These are phyloP conservation scores for Hydrotaea diabolus DNA, from an alignment of 2,888 invertebrate species.

Conservation along the genomic window DNA sequence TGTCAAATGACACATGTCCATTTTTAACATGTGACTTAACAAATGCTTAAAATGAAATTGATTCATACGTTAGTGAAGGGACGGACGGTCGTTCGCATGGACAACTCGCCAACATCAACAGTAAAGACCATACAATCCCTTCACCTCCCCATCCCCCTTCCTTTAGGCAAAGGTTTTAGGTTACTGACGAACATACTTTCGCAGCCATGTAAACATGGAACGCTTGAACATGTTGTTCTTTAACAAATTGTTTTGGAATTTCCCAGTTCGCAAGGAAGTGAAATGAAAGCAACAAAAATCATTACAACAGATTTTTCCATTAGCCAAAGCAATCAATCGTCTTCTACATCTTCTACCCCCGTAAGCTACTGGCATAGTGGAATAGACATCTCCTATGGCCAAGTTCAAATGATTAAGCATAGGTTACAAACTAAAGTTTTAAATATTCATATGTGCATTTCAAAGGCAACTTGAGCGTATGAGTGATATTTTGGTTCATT, in stretches of 20 bases:
- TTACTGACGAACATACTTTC: conserved; percentile 33
- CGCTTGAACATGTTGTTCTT: conserved; percentile 29
- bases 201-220: not conserved
- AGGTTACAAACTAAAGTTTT: conserved; percentile 8
- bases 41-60: conserved; percentile 63
- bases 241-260: conserved; percentile 55
- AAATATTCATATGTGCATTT: not conserved
- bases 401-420: not conserved
- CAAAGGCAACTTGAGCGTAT: too few species aligned
- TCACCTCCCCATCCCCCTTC: conserved; percentile 2
- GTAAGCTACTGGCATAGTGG: not conserved
- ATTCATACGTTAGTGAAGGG: conserved; percentile 30
- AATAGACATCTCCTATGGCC: not conserved
- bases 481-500: not conserved
- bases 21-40: conserved; percentile 57
- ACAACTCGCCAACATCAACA: not conserved
- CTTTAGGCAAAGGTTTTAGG: conserved; percentile 30
- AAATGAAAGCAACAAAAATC: conserved; percentile 47
- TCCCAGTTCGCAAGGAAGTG: not conserved
- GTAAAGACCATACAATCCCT: not conserved
- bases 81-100: too few species aligned
- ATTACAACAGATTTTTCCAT: conserved; percentile 67
- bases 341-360: not conserved
- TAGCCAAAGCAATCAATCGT: conserved; percentile 69
- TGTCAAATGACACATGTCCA: conserved; percentile 67